Evolutionary conservation across 2,113 vertebrate genomes (phyloP), one percentile per base, ranked within the genome.

Genomic region (Xiphophorus couchianus): DNA sequence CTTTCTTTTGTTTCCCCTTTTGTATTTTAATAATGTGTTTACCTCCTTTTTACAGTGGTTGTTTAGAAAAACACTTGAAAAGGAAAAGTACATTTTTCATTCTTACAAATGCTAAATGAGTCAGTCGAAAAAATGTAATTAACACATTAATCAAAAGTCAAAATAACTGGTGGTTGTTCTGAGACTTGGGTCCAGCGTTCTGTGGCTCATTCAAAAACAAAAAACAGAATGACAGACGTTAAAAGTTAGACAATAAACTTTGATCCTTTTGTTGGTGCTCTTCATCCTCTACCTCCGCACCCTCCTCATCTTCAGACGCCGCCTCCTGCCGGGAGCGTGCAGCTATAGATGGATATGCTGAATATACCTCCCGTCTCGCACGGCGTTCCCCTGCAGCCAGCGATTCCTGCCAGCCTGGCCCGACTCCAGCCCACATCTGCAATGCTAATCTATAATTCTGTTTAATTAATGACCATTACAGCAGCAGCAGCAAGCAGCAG

Each of bases 371-470:
- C 25, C 75, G 29, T 65, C 77, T 37, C 39, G 65, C 13, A 19
- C 28, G 58, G 33, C 13, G 5, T 65, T 60, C 29, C 31, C 30
- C 60, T 58, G 33, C n/a, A 22, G 58, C 19, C 69, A 2, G 9
- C 2, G 35, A 73, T 72, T 58, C 81, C 88, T 86, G 78, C 73
- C 74, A 69, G 78, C 77, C 64, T 90, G 90, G 88, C 88, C 71
- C 67, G 31, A 75, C 84, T 87, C 72, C 91, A 86, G 72, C 85
- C 82, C 81, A 86, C 88, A 90, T 87, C 88, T 91, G 88, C 90
- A 91, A 77, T 81, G 72, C 86, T 93, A 75, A 93, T 92, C 89
- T 91, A 88, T 89, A 89, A 91, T 91, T 92, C 90, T 91, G 88
- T 91, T 91, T 91, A 91, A 92, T 90, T 87, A 91, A 90, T 86